These are phyloP conservation scores for Manis javanica DNA, from an alignment of 2,797 vertebrate species.

Conservation along the genomic window DNA sequence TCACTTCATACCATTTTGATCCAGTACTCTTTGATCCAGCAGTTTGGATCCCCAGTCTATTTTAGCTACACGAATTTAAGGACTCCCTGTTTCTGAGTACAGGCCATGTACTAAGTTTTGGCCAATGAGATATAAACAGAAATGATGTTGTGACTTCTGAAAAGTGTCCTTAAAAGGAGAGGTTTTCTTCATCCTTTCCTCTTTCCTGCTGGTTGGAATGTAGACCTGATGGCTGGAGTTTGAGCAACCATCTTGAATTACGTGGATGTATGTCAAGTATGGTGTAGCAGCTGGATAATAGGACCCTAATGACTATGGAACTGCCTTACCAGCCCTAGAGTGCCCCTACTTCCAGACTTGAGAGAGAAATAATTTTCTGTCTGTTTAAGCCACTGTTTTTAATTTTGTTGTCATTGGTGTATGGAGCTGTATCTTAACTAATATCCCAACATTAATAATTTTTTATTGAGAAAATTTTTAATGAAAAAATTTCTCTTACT, in stretches of 20 bases:
- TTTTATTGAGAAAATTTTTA: slow-evolving; percentile 20
- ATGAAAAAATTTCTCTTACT: neutral
- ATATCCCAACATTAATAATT: neutral
- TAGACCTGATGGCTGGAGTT: neutral
- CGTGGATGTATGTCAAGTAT: neutral
- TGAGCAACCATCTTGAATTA: neutral
- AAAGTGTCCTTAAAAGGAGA: neutral
- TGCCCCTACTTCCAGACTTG: neutral
- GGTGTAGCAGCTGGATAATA: neutral
- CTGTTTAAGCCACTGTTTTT: neutral
- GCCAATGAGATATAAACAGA: neutral
- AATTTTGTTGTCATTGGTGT: neutral
- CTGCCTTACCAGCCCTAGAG: neutral
- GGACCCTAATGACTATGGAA: neutral
- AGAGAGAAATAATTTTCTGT: neutral
- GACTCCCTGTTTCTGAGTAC: neutral
- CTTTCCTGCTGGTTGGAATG: neutral
- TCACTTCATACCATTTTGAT: neutral
- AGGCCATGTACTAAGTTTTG: neutral
- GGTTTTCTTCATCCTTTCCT: neutral
- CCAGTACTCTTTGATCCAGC: neutral
- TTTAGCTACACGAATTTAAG: neutral
- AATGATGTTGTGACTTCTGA: neutral
- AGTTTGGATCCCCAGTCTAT: neutral
- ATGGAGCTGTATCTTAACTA: neutral